Evolutionary conservation across 2,797 vertebrate species (phyloP).

Genomic region (Alexandromys oeconomus): DNA sequence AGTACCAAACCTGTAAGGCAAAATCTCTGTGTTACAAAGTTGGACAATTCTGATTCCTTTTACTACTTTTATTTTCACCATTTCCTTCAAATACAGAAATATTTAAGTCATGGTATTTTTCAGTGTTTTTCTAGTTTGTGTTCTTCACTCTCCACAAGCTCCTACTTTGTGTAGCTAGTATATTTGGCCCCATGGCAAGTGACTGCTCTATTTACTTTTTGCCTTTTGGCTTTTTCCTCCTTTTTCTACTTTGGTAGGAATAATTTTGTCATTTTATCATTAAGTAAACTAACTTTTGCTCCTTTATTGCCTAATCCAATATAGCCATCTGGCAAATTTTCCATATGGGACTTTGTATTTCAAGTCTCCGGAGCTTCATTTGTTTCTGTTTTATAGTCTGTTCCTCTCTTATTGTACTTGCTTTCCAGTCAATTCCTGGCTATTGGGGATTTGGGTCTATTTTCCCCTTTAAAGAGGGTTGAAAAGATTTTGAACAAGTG

Average conservation of each 20-base stretch:
- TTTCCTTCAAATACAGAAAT: not conserved
- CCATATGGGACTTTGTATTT: not conserved
- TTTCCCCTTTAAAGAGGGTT: not conserved
- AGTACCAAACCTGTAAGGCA: not conserved
- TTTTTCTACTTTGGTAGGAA: not conserved
- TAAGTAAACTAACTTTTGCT: not conserved
- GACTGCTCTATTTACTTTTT: not conserved
- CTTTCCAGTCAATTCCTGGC: not conserved
- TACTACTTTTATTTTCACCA: not conserved
- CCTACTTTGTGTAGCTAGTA: not conserved
- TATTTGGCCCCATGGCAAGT: not conserved
- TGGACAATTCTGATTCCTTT: not conserved
- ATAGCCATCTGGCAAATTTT: not conserved
- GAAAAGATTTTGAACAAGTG: slow-evolving; percentile 32
- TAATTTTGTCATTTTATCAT: slow-evolving; percentile 1
- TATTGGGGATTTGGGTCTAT: not conserved
- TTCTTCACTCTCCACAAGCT: not conserved
- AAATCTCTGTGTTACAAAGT: slow-evolving; percentile 14
- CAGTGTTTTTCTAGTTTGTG: not conserved
- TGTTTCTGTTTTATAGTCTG: not conserved
- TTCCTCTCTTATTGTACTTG: not conserved
- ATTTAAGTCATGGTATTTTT: not conserved
- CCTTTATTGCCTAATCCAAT: not conserved
- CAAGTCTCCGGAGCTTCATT: not conserved
- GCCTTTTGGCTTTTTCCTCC: not conserved